Percentiles rank a stretch among this genome's conserved stretches.
These are phyloP conservation scores for Cygnus atratus DNA, from an alignment of 2,113 vertebrate genomes.

Conservation along the genomic window DNA sequence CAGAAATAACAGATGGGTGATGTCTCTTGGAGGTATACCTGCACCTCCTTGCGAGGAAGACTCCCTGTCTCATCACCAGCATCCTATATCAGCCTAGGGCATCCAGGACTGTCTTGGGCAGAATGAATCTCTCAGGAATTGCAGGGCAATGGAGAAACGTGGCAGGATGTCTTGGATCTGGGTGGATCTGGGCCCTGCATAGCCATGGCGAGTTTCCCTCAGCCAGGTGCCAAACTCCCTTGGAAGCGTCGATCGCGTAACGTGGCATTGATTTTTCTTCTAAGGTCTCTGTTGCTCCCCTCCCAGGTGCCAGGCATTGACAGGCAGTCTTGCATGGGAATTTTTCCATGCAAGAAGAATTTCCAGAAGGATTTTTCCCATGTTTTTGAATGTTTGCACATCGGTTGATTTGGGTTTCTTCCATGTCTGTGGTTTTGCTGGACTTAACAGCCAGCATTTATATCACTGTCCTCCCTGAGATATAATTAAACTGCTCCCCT, in stretches of 20 bases:
- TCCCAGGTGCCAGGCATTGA: background rate
- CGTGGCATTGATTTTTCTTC: constrained; percentile 13
- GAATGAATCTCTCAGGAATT: background rate
- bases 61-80: background rate
- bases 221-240: background rate
- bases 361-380: background rate
- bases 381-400: background rate
- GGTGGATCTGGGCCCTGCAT: background rate
- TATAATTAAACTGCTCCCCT: background rate
- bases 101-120: background rate
- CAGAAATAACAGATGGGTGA: background rate
- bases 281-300: background rate
- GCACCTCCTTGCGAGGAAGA: background rate
- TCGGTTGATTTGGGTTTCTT: background rate
- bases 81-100: background rate
- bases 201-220: background rate
- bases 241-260: constrained; percentile 26
- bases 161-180: background rate
- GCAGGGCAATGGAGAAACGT: background rate
- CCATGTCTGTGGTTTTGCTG: background rate
- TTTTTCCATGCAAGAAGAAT: background rate
- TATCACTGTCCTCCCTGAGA: background rate
- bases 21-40: background rate
- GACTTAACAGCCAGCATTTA: background rate
- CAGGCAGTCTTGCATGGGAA: background rate